phyloP scores from a whole-genome alignment of 1,140 invertebrate genomes.

The Hydropsyche tenuis region DNA sequence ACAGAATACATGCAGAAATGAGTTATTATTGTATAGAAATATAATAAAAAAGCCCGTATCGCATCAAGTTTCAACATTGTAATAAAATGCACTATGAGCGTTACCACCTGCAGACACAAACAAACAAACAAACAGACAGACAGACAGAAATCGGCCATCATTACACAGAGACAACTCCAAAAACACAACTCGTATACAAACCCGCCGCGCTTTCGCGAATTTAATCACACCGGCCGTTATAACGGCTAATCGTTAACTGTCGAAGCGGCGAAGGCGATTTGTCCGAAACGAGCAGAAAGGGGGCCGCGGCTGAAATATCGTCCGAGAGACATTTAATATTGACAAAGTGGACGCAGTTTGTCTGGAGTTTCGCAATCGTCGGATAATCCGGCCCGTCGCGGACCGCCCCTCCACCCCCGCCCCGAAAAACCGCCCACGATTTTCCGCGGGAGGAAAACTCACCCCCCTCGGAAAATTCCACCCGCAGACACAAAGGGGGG shows the following conservation, averaged over 20 bases:
- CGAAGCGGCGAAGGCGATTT: slow-evolving; percentile 11
- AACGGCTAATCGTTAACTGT: slow-evolving; percentile 20
- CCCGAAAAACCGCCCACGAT: too few relatives aligned
- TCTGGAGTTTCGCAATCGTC: background rate
- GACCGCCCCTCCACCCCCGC: too few relatives aligned
- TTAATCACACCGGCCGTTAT: slow-evolving; percentile 2
- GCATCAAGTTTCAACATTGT: too few relatives aligned
- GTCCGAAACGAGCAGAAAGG: background rate
- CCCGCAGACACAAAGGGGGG: too few relatives aligned
- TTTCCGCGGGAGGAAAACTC: too few relatives aligned
- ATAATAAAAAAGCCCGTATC: too few relatives aligned
- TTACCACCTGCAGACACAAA: background rate
- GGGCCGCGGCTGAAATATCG: background rate
- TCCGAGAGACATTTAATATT: slow-evolving; percentile 19
- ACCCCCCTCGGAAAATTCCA: too few relatives aligned
- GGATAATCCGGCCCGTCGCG: too few relatives aligned
- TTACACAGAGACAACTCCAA: background rate
- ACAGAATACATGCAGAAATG: too few relatives aligned
- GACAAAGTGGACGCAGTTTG: slow-evolving; percentile 24
- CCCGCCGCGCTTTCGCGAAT: background rate
- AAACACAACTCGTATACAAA: background rate
- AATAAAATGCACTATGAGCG: too few relatives aligned
- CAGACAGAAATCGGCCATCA: background rate
- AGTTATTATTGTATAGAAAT: too few relatives aligned
- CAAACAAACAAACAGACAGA: background rate